Base-by-base conservation (phyloP, 2,888 invertebrate genomes). In the Lamproptera curius region DNA sequence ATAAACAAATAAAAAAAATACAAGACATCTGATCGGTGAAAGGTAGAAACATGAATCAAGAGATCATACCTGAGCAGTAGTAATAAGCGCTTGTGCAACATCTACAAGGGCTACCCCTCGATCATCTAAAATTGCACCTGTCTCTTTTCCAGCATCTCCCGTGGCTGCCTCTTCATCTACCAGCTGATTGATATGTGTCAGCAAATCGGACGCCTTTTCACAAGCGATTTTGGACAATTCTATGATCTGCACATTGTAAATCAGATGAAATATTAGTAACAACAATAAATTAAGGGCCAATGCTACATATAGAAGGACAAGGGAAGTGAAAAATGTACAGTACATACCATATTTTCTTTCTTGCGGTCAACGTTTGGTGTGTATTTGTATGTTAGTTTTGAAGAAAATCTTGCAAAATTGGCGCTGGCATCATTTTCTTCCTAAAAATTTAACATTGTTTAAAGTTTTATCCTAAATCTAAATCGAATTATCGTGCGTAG, bases 21-120 rank as follows among this genome's bases (percentile, higher is more conserved):
- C n/a, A n/a, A n/a, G n/a, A n/a, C n/a, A n/a, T n/a, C n/a, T n/a
- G n/a, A n/a, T n/a, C n/a, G n/a, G n/a, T n/a, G n/a, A n/a, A n/a
- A n/a, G n/a, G n/a, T n/a, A n/a, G n/a, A n/a, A n/a, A n/a, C n/a
- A n/a, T n/a, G n/a, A n/a, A n/a, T n/a, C n/a, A n/a, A n/a, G n/a
- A n/a, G n/a, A n/a, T 57, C 43, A 38, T 51, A 75, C 76, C 70
- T 73, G 69, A 2, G 69, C 68, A 9, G 67, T 53, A 31, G 64
- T 62, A 1, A 70, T 55, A 16, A 79, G 52, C 0, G 58, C 59
- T 37, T 73, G 60, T 0, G 73, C 71, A 0, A 62, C 61, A n/a
- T 66, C 67, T 2, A 69, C 70, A 0, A 70, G 55, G 33, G 44
- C 50, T 0, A 62, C 56, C 0, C 69, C 70, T 6, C 48, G 45